Evolutionary conservation across 2,888 invertebrate species (phyloP).

Genomic region (Penaeus monodon): DNA sequence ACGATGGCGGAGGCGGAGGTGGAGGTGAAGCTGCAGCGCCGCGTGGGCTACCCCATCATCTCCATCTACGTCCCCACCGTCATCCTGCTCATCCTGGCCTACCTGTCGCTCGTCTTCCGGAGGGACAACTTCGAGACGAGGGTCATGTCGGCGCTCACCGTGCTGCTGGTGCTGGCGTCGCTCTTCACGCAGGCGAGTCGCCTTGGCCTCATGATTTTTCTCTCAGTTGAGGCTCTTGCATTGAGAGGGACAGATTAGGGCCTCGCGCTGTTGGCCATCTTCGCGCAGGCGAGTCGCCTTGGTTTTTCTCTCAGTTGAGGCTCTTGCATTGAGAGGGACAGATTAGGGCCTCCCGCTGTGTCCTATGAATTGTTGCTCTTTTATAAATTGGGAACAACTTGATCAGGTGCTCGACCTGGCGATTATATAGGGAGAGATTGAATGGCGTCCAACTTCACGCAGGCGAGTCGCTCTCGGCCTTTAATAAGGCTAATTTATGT

Average conservation of each 20-base stretch:
- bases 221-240: too few relatives aligned
- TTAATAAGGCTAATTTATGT: conserved; percentile 64
- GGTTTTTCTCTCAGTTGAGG: too few relatives aligned
- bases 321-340: too few relatives aligned
- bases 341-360: not conserved
- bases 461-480: conserved; percentile 70
- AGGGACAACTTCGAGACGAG: conserved; percentile 58
- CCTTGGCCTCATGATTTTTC: too few relatives aligned
- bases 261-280: conserved; percentile 48
- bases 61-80: conserved; percentile 44
- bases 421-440: too few relatives aligned
- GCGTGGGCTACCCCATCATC: conserved; percentile 52
- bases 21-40: conserved; percentile 45
- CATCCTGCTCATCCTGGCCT: conserved; percentile 40
- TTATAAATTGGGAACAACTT: too few relatives aligned
- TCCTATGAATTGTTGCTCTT: too few relatives aligned
- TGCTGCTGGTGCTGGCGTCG: conserved; percentile 57
- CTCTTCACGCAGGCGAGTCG: conserved; percentile 53
- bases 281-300: conserved; percentile 32
- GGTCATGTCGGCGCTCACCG: conserved; percentile 56
- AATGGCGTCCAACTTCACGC: not conserved
- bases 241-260: too few relatives aligned
- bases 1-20: conserved; percentile 35
- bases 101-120: conserved; percentile 47
- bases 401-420: too few relatives aligned